Conservation (phyloP, 1,140 invertebrate species). For the Anthonomus grandis region DNA sequence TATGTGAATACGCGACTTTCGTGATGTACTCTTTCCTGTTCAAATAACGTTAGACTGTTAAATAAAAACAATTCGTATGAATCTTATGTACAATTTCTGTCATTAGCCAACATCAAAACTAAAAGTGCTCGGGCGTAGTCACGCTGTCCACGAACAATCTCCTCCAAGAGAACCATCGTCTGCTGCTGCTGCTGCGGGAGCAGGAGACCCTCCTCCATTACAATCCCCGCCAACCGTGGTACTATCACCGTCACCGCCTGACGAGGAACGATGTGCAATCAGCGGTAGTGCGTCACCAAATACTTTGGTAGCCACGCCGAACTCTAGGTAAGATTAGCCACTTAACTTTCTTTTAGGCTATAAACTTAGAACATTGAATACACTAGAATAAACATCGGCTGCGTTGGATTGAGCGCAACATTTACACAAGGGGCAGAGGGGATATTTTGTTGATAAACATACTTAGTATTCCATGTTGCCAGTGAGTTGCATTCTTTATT, state of each 20-base stretch:
- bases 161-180: slow-evolving; percentile 70
- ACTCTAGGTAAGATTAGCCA: slow-evolving; percentile 19
- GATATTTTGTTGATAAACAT: no score
- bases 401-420: no score
- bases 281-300: slow-evolving; percentile 25
- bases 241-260: slow-evolving; percentile 37
- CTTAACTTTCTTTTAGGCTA: no score
- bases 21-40: no score
- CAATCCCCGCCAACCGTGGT: slow-evolving; percentile 44
- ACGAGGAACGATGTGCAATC: slow-evolving; percentile 10
- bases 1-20: no score
- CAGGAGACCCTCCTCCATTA: slow-evolving; percentile 25
- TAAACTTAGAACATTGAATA: no score
- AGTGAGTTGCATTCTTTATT: no score
- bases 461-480: no score
- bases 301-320: slow-evolving; percentile 35
- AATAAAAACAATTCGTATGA: not conserved
- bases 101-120: slow-evolving; percentile 66
- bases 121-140: slow-evolving; percentile 81
- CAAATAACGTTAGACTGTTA: no score
- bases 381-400: no score
- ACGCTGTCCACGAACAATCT: slow-evolving; percentile 82
- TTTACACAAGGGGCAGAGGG: no score
- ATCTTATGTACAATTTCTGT: slow-evolving; percentile 4
- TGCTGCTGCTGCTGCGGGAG: slow-evolving; percentile 48